Conservation (phyloP, 2,888 invertebrate genomes). For the Hydrotaea cyrtoneurina region DNA sequence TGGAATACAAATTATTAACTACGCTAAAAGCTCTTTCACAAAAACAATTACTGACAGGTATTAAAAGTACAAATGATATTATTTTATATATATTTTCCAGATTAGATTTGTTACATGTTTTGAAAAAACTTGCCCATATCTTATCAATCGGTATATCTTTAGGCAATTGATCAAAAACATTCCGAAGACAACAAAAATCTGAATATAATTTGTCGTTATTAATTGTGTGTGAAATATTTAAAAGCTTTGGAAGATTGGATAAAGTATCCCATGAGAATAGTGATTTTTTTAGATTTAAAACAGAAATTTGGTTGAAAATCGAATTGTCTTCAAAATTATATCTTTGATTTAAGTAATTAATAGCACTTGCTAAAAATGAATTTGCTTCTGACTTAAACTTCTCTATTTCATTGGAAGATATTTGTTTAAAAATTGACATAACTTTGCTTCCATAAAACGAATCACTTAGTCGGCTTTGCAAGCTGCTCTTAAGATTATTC, state of each 20-base stretch:
- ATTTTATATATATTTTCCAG: too few species aligned
- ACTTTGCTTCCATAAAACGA: constrained; percentile 50
- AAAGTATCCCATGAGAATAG: constrained; percentile 44
- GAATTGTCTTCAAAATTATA: constrained; percentile 49
- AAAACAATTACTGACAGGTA: too few species aligned
- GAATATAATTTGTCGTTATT: constrained; percentile 53
- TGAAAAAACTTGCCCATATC: constrained; percentile 33
- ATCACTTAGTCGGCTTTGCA: constrained; percentile 38
- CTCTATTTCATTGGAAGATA: constrained; percentile 8
- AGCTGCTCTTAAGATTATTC: constrained; percentile 37
- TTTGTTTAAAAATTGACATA: constrained; percentile 36
- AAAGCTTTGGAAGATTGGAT: constrained; percentile 45
- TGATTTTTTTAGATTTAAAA: too few species aligned
- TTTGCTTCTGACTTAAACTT: constrained; percentile 39
- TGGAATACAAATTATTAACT: too few species aligned
- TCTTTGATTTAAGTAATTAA: constrained; percentile 39
- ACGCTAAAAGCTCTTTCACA: too few species aligned
- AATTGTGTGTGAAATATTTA: constrained; percentile 51
- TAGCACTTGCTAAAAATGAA: constrained; percentile 39
- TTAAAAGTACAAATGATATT: too few species aligned
- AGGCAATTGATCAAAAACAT: constrained; percentile 35
- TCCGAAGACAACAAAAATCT: constrained; percentile 56
- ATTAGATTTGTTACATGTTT: too few species aligned
- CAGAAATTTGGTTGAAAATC: constrained; percentile 48
- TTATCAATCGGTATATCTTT: background rate